phyloP scores from a whole-genome alignment of 2,797 vertebrate species.

The Pangasius djambal region DNA sequence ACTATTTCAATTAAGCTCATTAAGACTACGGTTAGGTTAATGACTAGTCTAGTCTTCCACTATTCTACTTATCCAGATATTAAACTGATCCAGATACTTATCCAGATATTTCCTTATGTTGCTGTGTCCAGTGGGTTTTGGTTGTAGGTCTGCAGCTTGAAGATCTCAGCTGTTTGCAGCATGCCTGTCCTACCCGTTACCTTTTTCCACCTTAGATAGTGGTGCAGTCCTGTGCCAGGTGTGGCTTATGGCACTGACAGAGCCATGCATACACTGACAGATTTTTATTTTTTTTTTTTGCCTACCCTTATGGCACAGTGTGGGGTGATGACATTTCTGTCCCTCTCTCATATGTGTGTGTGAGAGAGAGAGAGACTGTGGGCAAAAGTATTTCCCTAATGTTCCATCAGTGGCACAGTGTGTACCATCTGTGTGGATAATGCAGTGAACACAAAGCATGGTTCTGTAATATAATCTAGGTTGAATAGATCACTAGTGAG shows the following conservation, averaged over 20 bases:
- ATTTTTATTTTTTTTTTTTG: not conserved
- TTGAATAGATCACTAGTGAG: constrained; percentile 9
- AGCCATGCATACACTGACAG: not conserved
- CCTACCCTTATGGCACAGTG: constrained; percentile 21
- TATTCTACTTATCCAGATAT: not conserved
- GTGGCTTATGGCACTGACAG: not conserved
- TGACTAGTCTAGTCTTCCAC: not conserved
- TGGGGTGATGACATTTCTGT: constrained; percentile 7
- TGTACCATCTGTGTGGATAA: constrained; percentile 13
- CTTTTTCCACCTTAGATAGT: not conserved
- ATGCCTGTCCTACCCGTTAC: not conserved
- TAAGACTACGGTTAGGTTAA: not conserved
- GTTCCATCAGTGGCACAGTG: constrained; percentile 18
- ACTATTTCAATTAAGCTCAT: not conserved
- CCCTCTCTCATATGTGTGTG: not conserved
- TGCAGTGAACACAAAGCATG: constrained; percentile 1
- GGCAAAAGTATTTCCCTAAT: constrained; percentile 19
- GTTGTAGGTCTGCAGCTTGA: not conserved
- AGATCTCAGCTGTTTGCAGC: not conserved
- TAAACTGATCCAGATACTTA: not conserved
- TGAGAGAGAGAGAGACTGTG: not conserved
- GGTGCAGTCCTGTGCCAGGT: not conserved
- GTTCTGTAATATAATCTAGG: constrained; percentile 3
- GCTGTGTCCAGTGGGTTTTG: not conserved
- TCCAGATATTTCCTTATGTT: not conserved